Evolutionary conservation across 2,797 vertebrate genomes (phyloP), one percentile per base, ranked within the genome.

Genomic region (Pseudochromis fuscus): DNA sequence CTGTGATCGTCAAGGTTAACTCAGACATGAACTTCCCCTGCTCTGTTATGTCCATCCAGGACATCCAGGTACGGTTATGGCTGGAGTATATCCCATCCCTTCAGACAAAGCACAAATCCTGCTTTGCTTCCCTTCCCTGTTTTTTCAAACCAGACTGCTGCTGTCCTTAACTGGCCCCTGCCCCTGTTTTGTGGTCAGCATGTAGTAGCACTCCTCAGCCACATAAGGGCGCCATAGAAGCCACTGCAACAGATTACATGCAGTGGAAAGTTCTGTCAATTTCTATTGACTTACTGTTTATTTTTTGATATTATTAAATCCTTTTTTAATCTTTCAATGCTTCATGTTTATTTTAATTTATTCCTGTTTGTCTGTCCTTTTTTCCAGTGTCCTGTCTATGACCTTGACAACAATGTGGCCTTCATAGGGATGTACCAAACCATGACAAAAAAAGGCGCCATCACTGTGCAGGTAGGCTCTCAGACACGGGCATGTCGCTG

Each of bases 381-480:
- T 35, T 65, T 33, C 2, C 58, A 99, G 98, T 99, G 98, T 65
- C 98, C 98, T 0, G 98, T 99, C 60, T 98, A 97, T 0, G 98
- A 99, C 82, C 89, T 99, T 68, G 97, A 99, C 94, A 99, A 99
- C 91, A 99, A 99, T 0, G 98, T 99, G 73, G 97, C 96, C 77
- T 99, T 99, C 89, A 96, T 96, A 0, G 98, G 98, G 80, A 99
- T 97, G 95, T 99, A 98, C 90, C 98, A 99, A 93, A 99, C 97
- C 2, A 98, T 99, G 95, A 99, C 97, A 1, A 98, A 96, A 93
- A 98, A 96, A 86, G 96, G 95, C 0, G 98, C 98, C 64, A 98
- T 99, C 88, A 99, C 98, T 0, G 97, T 99, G 65, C 98, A 99
- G 97, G 97, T 98, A 93, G 42, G 57, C 33, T 61, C 51, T 23